Evolutionary conservation across 2,888 invertebrate genomes (phyloP), one percentile per base, ranked within the genome.

Genomic region (Halocaridina rubra): DNA sequence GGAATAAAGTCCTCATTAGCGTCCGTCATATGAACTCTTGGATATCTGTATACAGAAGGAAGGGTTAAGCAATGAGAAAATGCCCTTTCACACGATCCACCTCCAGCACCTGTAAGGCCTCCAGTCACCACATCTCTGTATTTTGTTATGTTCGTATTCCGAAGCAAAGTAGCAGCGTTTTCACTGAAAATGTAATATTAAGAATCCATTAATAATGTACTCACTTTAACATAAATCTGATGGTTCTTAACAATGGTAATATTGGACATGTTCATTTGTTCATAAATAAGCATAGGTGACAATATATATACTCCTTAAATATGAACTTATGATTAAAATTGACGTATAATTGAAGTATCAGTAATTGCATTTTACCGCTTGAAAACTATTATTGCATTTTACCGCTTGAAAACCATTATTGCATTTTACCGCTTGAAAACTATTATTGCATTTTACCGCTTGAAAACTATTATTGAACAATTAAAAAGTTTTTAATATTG

Each of bases 111-210:
- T 0, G 33, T 74, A 24, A 33, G 30, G 2, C 72, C 72, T 5
- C 72, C 80, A 16, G 32, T 74, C 10, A 30, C 72, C 61, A 72
- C 72, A 24, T 74, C 80, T n/a, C n/a, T n/a, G 72, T 72, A 80
- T 19, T 19, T 30, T 2, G 32, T 29, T 32, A 24, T 16, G 32
- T 53, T 32, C 72, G 24, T 74, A 22, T 27, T 29, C 32, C 19
- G 4, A 32, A 80, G 33, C 80, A 71, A 80, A 13, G 30, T 22
- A 3, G 16, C 80, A 8, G 80, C 80, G 57, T 80, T 80, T 5
- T n/a, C 22, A 30, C 80, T 80, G 72, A n/a, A n/a, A n/a, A n/a
- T 27, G 3, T 19, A 32, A 7, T 22, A 32, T 30, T 2, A 24
- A 24, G 24, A 22, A 5, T 13, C 27, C 22, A 74, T 46, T 46